Evolutionary conservation across 2,113 vertebrate species (phyloP).

Genomic region (Prolemur simus): DNA sequence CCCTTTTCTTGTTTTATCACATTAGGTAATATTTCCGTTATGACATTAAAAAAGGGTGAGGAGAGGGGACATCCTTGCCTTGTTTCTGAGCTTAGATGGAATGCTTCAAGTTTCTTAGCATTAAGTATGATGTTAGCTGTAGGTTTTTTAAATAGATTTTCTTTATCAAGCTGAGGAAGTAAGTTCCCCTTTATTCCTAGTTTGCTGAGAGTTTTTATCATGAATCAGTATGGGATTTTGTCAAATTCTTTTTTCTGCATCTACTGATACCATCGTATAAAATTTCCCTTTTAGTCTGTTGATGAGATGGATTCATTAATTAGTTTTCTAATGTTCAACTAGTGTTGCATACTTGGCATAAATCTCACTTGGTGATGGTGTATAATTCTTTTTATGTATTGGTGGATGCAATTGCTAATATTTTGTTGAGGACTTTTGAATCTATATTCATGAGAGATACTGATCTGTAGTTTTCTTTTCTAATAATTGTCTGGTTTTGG

Average conservation of each 20-base stretch:
- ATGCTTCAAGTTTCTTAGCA: background rate
- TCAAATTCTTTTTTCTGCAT: background rate
- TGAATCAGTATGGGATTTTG: constrained; percentile 2
- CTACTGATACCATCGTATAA: background rate
- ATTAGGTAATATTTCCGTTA: background rate
- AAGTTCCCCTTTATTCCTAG: background rate
- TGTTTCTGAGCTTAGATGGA: background rate
- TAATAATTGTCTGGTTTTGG: constrained; percentile 30
- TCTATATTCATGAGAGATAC: background rate
- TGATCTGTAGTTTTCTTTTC: background rate
- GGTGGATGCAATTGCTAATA: background rate
- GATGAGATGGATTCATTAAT: background rate
- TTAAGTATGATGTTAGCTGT: background rate
- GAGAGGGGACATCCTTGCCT: background rate
- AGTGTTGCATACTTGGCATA: background rate
- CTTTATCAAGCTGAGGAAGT: background rate
- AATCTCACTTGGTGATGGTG: background rate
- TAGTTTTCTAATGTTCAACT: background rate
- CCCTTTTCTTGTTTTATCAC: background rate
- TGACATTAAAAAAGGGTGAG: background rate
- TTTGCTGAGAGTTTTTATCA: background rate
- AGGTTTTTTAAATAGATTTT: background rate
- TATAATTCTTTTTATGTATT: background rate
- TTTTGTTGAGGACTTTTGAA: background rate
- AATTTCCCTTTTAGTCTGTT: background rate